Percentiles rank a stretch among this genome's conserved stretches.
These are phyloP conservation scores for Plectus sambesii DNA, from an alignment of 1,140 invertebrate species.

Conservation along the genomic window DNA sequence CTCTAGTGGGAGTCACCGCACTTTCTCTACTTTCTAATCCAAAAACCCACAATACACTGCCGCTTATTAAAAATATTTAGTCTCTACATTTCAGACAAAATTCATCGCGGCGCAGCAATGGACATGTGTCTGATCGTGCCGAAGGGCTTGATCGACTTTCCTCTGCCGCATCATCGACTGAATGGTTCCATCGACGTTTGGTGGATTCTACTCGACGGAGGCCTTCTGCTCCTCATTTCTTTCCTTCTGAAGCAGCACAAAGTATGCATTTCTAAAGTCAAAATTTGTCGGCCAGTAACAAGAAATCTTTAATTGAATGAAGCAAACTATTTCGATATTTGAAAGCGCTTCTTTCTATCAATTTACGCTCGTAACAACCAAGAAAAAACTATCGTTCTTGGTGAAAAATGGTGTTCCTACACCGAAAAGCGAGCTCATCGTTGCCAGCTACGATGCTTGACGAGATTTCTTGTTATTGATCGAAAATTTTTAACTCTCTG, in stretches of 20 bases:
- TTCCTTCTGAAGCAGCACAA: conserved; percentile 85
- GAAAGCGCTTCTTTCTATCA: too few relatives aligned
- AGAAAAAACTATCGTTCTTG: too few relatives aligned
- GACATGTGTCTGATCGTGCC: conserved; percentile 41
- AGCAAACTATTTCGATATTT: too few relatives aligned
- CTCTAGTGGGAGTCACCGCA: not conserved
- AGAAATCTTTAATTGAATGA: too few relatives aligned
- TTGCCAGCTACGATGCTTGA: too few relatives aligned
- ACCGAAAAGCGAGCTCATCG: too few relatives aligned
- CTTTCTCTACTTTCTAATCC: not conserved
- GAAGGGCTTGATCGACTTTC: conserved; percentile 34
- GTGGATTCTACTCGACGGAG: conserved; percentile 68
- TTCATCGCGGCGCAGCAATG: conserved; percentile 28
- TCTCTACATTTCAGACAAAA: conserved; percentile 34
- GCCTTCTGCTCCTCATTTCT: conserved; percentile 86
- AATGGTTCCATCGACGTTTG: conserved; percentile 89
- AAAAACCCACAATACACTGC: not conserved
- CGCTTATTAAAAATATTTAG: conserved; percentile 1
- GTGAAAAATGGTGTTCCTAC: too few relatives aligned
- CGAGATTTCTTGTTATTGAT: too few relatives aligned
- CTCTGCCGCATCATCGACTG: conserved; percentile 41
- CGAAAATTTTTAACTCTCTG: too few relatives aligned
- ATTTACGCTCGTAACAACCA: too few relatives aligned
- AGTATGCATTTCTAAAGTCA: too few relatives aligned
- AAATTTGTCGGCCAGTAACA: too few relatives aligned